These are phyloP conservation scores for Drosophila triauraria DNA, from an alignment of 1,140 invertebrate genomes.

Conservation along the genomic window DNA sequence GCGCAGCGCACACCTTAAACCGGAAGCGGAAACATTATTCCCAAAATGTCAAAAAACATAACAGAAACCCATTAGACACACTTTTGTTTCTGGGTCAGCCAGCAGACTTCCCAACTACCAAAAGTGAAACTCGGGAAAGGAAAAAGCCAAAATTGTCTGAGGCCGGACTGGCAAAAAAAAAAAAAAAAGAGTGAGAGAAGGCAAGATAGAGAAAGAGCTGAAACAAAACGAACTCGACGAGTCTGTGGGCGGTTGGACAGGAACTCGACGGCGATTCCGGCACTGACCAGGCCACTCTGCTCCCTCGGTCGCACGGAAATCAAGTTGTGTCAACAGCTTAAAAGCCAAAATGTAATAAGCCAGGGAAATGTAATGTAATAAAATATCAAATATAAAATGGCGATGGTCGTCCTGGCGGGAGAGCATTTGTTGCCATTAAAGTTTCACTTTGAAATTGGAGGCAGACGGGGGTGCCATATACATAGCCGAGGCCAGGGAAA, in stretches of 20 bases:
- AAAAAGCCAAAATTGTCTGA: constrained; percentile 51
- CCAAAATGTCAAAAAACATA: constrained; percentile 83
- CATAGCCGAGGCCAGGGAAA: background rate
- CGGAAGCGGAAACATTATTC: constrained; percentile 82
- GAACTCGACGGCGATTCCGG: constrained; percentile 45
- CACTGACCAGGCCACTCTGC: constrained; percentile 34
- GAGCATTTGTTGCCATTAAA: constrained; percentile 79
- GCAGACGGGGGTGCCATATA: constrained; percentile 17
- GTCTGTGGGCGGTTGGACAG: constrained; percentile 39
- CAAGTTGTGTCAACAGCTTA: constrained; percentile 84
- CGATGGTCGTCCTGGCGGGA: constrained; percentile 42
- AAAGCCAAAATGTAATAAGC: constrained; percentile 84
- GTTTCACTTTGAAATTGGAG: constrained; percentile 73
- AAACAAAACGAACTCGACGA: constrained; percentile 67
- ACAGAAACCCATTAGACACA: constrained; percentile 80
- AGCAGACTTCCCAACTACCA: constrained; percentile 50
- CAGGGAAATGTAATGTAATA: constrained; percentile 84
- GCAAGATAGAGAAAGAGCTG: constrained; percentile 8
- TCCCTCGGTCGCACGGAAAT: constrained; percentile 60
- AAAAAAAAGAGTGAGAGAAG: background rate
- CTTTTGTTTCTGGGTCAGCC: constrained; percentile 78
- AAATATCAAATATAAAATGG: constrained; percentile 81
- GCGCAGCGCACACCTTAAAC: constrained; percentile 77
- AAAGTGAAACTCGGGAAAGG: constrained; percentile 59
- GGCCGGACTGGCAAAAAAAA: constrained; percentile 4